Percentiles rank a stretch among this genome's conserved stretches.
phyloP scores from a whole-genome alignment of 2,888 invertebrate species.

The Orthosia gracilis region DNA sequence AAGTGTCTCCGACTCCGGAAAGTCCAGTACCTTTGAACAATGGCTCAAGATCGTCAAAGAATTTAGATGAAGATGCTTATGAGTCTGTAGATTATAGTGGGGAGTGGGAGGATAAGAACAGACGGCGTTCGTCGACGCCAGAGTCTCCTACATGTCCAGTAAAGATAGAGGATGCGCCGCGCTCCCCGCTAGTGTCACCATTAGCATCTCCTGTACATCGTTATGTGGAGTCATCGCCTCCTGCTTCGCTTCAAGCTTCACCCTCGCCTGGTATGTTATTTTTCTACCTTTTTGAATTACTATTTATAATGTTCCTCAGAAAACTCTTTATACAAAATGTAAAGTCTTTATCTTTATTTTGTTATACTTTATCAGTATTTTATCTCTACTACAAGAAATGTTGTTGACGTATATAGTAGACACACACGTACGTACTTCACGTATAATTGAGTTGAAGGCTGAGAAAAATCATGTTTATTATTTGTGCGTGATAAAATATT shows the following conservation, averaged over 20 bases:
- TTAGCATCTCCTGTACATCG: constrained; percentile 84
- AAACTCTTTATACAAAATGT: constrained; percentile 56
- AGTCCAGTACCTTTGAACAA: constrained; percentile 78
- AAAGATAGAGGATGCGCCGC: constrained; percentile 75
- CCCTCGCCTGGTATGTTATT: constrained; percentile 84
- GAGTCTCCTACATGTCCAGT: constrained; percentile 79
- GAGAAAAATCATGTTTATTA: constrained; percentile 39
- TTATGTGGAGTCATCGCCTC: constrained; percentile 77
- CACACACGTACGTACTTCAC: constrained; percentile 38
- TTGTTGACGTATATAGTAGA: constrained; percentile 68
- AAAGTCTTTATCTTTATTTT: constrained; percentile 74
- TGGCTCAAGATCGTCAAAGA: constrained; percentile 73
- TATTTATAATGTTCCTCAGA: constrained; percentile 36
- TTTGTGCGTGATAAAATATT: constrained; percentile 40
- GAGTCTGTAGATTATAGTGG: constrained; percentile 81
- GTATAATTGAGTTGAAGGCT: constrained; percentile 32
- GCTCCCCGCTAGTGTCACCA: constrained; percentile 83
- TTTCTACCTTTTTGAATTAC: constrained; percentile 40
- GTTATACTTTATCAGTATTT: constrained; percentile 76
- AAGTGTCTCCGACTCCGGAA: constrained; percentile 69
- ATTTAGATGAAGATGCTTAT: constrained; percentile 79
- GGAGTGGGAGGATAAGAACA: constrained; percentile 83
- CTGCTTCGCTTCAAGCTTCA: constrained; percentile 76
- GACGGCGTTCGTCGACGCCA: constrained; percentile 86
- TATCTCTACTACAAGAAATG: constrained; percentile 73